Base-by-base conservation (phyloP, 2,113 vertebrate genomes). In the Hoplias malabaricus region DNA sequence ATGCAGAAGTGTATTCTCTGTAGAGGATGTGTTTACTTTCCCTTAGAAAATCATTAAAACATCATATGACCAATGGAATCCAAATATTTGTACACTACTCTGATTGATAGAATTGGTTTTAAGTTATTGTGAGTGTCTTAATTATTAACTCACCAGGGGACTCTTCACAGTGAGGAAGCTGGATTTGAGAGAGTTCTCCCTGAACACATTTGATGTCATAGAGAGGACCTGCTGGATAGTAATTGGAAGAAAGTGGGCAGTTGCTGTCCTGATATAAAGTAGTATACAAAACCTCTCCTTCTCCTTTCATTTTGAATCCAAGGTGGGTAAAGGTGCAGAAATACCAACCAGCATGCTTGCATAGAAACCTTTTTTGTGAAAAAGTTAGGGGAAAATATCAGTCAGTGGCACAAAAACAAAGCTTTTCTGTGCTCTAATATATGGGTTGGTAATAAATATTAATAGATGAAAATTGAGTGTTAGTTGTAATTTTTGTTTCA, bases 191-290 rank as follows among this genome's bases (percentile, higher is more conserved):
- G n/a, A 76, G 33, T 34, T 56, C 62, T 56, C 73, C 73, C 48
- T 31, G 73, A 42, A 76, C 48, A 67, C 73, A 68, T 40, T 0
- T 67, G 73, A 76, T 56, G 33, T 76, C 62, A 76, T 76, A 76
- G 42, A 76, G 33, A 38, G 73, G 73, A 23, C 73, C 62, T 54
- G 62, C 46, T 56, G 33, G 57, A 27, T 43, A 76, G 29, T 54
- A 9, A 53, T 76, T 76, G 33, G 73, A 10, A 19, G 34, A 38
- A 1, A 56, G 10, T n/a, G 73, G 73, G 50, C 34, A 42, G 73
- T 16, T 50, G 2, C 4, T 21, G 3, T 76, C 62, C 48, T 38
- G 46, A 33, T 29, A 7, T 29, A 56, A 21, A 42, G 62, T 54
- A 11, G 2, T 76, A 16, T 76, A 76, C 48, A 76, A 9, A 13